Conservation (phyloP, 2,113 vertebrate species). For the Antechinus flavipes region DNA sequence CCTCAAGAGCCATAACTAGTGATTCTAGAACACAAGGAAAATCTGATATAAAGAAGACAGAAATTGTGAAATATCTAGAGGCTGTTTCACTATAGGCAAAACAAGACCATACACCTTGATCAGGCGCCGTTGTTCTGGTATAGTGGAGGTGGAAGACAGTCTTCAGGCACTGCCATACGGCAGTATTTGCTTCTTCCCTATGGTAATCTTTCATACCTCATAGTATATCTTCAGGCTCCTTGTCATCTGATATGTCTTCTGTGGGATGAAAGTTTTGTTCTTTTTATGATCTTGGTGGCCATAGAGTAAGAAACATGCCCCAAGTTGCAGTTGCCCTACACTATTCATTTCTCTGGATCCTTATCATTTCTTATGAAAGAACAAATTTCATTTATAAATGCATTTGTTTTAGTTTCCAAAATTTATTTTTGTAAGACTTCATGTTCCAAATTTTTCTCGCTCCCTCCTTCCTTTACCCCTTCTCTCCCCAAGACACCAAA, state of each 20-base stretch:
- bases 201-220: not conserved
- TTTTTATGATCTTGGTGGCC: not conserved
- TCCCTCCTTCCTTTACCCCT: no score
- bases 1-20: not conserved
- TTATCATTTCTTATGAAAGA: conserved; percentile 14
- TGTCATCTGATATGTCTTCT: not conserved
- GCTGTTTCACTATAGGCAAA: not conserved
- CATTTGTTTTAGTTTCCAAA: no score
- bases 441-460: no score
- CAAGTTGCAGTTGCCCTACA: not conserved
- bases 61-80: not conserved
- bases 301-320: not conserved
- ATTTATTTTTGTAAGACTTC: no score
- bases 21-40: not conserved
- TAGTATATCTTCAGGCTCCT: not conserved
- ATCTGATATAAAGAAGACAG: not conserved
- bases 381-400: not conserved
- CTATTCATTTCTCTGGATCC: not conserved
- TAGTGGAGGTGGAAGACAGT: not conserved
- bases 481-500: no score
- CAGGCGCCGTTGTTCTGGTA: not conserved
- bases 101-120: not conserved
- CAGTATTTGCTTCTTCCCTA: not conserved
- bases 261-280: not conserved
- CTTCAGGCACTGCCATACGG: not conserved